Conservation (phyloP, 2,113 vertebrate species). For the Gambusia affinis region DNA sequence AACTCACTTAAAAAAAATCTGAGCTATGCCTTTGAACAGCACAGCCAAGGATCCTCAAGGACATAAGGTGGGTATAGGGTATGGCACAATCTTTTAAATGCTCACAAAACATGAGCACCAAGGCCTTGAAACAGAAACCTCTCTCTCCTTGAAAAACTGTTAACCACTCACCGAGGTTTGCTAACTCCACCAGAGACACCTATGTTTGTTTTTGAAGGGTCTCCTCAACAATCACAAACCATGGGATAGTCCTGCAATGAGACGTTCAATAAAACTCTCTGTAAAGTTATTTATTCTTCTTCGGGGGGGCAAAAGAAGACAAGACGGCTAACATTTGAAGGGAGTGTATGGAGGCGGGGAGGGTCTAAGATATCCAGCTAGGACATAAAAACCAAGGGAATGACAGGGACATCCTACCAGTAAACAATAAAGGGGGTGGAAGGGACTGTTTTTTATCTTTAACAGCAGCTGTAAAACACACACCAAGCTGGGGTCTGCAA, state of each 20-base stretch:
- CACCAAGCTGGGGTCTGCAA: constrained; percentile 75
- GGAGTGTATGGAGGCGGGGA: constrained; percentile 55
- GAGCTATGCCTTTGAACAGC: neutral
- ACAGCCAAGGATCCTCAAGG: constrained; percentile 36
- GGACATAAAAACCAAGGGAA: constrained; percentile 78
- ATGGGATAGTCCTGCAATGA: constrained; percentile 71
- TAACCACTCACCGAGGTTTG: constrained; percentile 54
- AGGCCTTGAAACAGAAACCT: constrained; percentile 57
- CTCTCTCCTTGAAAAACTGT: constrained; percentile 59
- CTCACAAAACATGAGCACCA: constrained; percentile 44
- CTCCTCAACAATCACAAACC: constrained; percentile 66
- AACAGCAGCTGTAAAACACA: constrained; percentile 82
- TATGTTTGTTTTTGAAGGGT: constrained; percentile 76
- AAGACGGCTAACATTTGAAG: constrained; percentile 74
- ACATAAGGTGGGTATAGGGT: constrained; percentile 22
- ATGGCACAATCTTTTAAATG: constrained; percentile 40
- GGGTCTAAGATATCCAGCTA: constrained; percentile 72
- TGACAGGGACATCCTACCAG: constrained; percentile 78
- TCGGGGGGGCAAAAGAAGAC: constrained; percentile 59
- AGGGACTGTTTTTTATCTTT: constrained; percentile 80
- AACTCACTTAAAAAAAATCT: neutral
- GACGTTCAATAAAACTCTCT: constrained; percentile 74
- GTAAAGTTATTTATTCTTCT: constrained; percentile 78
- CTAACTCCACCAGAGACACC: constrained; percentile 73
- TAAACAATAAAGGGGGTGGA: constrained; percentile 81